phyloP scores from a whole-genome alignment of 1,140 invertebrate species.

The Trichomalopsis sarcophagae region DNA sequence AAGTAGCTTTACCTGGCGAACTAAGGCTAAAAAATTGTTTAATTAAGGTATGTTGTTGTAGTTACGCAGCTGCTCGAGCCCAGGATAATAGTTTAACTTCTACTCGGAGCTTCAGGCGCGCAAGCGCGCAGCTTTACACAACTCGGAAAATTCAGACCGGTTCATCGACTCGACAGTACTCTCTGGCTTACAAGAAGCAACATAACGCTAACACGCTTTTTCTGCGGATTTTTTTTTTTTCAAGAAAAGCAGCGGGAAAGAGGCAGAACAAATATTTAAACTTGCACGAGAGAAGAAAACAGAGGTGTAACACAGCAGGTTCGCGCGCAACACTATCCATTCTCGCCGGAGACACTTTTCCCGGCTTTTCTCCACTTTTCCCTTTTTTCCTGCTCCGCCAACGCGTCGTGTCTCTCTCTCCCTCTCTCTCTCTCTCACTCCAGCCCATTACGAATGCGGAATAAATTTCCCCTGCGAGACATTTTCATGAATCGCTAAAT shows the following conservation, averaged over 20 bases:
- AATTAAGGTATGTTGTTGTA: constrained; percentile 5
- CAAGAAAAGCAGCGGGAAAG: neutral
- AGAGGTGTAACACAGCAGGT: neutral
- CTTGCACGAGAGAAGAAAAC: neutral
- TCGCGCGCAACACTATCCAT: neutral
- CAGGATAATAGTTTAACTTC: neutral
- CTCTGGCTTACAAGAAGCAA: neutral
- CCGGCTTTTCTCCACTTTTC: neutral
- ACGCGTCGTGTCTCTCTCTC: neutral
- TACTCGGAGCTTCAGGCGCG: neutral
- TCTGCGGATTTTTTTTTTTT: neutral
- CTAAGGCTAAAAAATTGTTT: neutral
- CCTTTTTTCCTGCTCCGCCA: constrained; percentile 13
- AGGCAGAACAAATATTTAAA: neutral
- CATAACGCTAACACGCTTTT: neutral
- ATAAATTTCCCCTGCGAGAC: constrained; percentile 46
- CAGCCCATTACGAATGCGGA: constrained; percentile 37
- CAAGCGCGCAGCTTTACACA: neutral
- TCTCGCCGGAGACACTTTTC: constrained; percentile 24
- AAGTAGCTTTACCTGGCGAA: neutral
- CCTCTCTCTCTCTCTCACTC: constrained; percentile 13
- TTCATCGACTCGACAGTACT: neutral
- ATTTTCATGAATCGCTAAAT: constrained; percentile 50
- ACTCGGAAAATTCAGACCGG: neutral
- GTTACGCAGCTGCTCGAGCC: neutral